Conservation (phyloP, 1,140 invertebrate genomes). For the fruit fly (Drosophila melanogaster) region Release_6_plus_ISO1_MT NT_033779.5:16603001-16603500, state of each 20-base stretch:
- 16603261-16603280: conserved; percentile 32
- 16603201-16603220: conserved; percentile 20
- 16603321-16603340: conserved; percentile 48
- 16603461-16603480: conserved; percentile 62
- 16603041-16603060: conserved; percentile 9
- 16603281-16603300: conserved; percentile 27
- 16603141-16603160: not conserved
- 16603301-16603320: conserved; percentile 32
- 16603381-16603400: not conserved
- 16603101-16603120: not conserved
- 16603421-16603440: not conserved
- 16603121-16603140: no score
- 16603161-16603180: not conserved
- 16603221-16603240: conserved; percentile 1
- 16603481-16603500: conserved; percentile 1
- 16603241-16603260: conserved; percentile 33
- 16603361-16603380: conserved; percentile 51
- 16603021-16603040: conserved; percentile 9
- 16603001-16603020: conserved; percentile 9
- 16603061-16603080: not conserved
- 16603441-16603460: conserved; percentile 20
- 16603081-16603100: not conserved
- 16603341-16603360: conserved; percentile 20
- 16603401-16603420: conserved; percentile 14
- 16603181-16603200: conserved; percentile 6